Evolutionary conservation across 2,888 invertebrate species (phyloP), one percentile per base, ranked within the genome.

Genomic region (Lasius fuliginosus): DNA sequence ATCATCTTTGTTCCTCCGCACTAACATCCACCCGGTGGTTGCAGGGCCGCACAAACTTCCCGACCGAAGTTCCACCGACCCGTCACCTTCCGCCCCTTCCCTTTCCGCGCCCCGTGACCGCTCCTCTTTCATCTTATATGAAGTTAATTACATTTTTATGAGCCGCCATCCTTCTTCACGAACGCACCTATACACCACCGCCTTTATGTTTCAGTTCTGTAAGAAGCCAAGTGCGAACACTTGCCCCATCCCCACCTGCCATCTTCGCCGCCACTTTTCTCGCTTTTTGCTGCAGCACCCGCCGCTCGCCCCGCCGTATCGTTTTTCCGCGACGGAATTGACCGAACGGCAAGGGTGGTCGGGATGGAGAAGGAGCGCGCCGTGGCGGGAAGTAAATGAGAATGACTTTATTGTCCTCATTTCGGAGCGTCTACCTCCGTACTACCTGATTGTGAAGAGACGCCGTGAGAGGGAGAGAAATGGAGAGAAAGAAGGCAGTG

Each of bases 121-220:
- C 87, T 88, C 85, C 86, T 87, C 92, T 91, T 92, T 93, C 91
- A 92, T 92, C 91, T 92, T 92, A 87, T 90, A 90, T 90, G 89
- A 91, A 92, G 91, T 92, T 92, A 92, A 93, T 93, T 93, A 92
- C 92, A 90, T 92, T 93, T 92, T 92, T 92, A 93, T 89, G 90
- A 93, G 90, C 65, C 84, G 68, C 88, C 89, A 90, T 91, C 88
- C 83, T 87, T 92, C 88, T 89, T 89, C 83, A 69, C 82, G 56
- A 82, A 82, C 85, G 46, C 79, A 81, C 73, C 23, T 36, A 81
- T 73, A 81, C 79, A 81, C 73, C 77, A 42, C 42, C 79, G 40
- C 69, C 89, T 86, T 87, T 83, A 84, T 85, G 85, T 90, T 88
- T 86, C 84, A 75, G n/a, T 64, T 65, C 71, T 62, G 82, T 84